Evolutionary conservation across 1,140 invertebrate genomes (phyloP).

Genomic region (Dinoponera quadriceps): DNA sequence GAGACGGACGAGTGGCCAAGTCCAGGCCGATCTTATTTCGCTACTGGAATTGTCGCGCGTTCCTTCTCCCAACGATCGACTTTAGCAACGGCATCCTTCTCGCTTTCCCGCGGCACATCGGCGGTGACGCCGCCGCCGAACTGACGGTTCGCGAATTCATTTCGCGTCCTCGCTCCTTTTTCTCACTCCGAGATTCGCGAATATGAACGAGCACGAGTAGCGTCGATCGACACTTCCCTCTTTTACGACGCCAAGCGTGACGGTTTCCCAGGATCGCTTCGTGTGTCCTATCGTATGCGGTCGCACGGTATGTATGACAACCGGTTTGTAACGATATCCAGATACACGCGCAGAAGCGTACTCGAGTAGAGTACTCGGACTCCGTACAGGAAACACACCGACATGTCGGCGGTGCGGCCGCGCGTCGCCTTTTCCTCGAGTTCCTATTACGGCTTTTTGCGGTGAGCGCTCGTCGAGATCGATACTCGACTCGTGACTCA

Average conservation of each 20-base stretch:
- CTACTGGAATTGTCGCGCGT: conserved; percentile 13
- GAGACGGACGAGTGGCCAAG: neutral
- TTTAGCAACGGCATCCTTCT: neutral
- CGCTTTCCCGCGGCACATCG: neutral
- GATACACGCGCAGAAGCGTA: conserved; percentile 44
- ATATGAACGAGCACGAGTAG: neutral
- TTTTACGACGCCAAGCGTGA: neutral
- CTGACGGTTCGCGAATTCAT: neutral
- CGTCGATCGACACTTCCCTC: neutral
- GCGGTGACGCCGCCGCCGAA: no score
- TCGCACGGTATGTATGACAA: conserved; percentile 77
- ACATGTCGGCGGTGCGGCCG: neutral
- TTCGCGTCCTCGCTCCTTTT: no score
- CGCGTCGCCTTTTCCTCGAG: conserved; percentile 26
- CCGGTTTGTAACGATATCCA: conserved; percentile 78
- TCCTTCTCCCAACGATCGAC: conserved; percentile 7
- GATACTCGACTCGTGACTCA: conserved; percentile 5
- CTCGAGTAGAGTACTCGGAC: conserved; percentile 45
- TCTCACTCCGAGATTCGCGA: neutral
- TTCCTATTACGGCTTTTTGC: conserved; percentile 26
- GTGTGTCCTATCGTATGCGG: conserved; percentile 41
- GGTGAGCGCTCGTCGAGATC: conserved; percentile 24
- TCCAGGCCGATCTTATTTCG: conserved; percentile 37
- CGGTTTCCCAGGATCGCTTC: conserved; percentile 9
- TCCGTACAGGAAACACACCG: conserved; percentile 44